Percentiles rank a stretch among this genome's conserved stretches.
Conservation (phyloP, 2,888 invertebrate species). For the Onthophagus sagittarius region DNA sequence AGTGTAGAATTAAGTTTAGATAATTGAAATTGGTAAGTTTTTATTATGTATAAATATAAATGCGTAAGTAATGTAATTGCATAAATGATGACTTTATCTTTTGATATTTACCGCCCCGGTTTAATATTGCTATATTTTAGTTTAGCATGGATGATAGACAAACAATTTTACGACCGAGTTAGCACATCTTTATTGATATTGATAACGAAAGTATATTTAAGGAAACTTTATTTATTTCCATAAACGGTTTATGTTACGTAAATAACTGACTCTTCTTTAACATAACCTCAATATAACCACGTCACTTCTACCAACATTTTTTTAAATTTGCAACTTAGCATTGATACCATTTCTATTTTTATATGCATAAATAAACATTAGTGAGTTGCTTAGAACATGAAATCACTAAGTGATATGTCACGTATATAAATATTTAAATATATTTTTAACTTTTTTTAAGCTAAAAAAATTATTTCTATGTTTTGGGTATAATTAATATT, state of each 20-base stretch:
- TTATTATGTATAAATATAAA: not conserved
- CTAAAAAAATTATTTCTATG: no score
- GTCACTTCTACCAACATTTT: not conserved
- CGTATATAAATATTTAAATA: not conserved
- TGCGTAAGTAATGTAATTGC: not conserved
- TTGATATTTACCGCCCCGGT: not conserved
- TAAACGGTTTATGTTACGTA: not conserved
- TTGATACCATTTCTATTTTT: not conserved
- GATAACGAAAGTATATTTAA: not conserved
- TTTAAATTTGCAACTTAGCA: not conserved
- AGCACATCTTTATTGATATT: not conserved
- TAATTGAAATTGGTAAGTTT: not conserved
- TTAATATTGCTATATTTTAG: no score
- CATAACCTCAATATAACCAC: not conserved
- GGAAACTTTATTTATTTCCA: not conserved
- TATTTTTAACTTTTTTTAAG: not conserved
- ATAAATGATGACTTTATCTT: not conserved
- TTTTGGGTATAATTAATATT: no score
- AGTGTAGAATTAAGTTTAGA: not conserved
- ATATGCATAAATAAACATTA: not conserved
- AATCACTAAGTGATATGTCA: not conserved
- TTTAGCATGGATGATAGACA: not conserved
- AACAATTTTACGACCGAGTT: not conserved
- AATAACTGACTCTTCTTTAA: not conserved
- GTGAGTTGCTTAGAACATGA: not conserved